Evolutionary conservation across 2,888 invertebrate genomes (phyloP), one percentile per base, ranked within the genome.

Genomic region (Gastracanthus pulcherrimus): DNA sequence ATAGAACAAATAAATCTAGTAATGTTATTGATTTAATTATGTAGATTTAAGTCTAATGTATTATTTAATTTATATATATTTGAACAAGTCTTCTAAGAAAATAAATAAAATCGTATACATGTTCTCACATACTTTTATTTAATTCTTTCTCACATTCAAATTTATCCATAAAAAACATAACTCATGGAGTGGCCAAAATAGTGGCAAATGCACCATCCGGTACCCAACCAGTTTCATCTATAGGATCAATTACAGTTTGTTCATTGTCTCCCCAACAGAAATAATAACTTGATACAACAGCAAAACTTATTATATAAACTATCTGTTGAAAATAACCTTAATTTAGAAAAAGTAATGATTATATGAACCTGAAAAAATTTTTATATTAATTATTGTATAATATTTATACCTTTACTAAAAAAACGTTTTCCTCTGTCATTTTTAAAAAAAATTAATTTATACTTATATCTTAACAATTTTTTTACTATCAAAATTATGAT

Each of bases 191-290:
- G 29, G 31, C 60, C 4, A 69, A 3, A 1, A 41, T 36, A 4
- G 11, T 60, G 4, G 86, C 86, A 3, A 86, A 85, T 19, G 86
- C 86, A 36, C 88, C 89, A 80, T 90, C 87, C 3, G 89, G 86
- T 34, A 86, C 86, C 89, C 89, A 89, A 45, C 88, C 88, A 19
- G 87, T 85, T 75, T 88, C 88, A 67, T 89, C 89, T 7, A 88
- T 75, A 0, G 86, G 86, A 72, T 83, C 81, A n/a, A 72, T 3
- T 29, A 84, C 84, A 41, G 85, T 84, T 58, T 74, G 29, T 48
- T 87, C 85, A 62, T 82, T 84, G 3, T 81, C 84, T 9, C 88
- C 88, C 87, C 88, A 87, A 26, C 19, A 76, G 70, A 85, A 88
- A 80, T 87, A 89, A 79, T 89, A 89, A 71, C 85, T 86, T 34